These are phyloP conservation scores for Clarias batrachus DNA, from an alignment of 2,113 vertebrate species.

Conservation along the genomic window DNA sequence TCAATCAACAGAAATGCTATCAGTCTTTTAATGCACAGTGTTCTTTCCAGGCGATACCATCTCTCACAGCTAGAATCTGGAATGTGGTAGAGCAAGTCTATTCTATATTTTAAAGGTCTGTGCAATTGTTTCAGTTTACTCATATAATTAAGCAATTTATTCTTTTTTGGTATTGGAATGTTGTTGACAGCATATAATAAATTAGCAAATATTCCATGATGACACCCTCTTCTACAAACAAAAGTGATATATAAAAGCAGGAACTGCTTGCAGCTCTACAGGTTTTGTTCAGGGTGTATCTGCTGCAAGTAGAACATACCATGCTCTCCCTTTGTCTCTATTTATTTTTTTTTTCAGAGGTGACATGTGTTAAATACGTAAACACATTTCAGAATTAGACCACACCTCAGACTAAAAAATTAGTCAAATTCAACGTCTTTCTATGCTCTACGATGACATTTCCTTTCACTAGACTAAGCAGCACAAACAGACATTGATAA, in stretches of 20 bases:
- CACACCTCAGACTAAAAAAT: neutral
- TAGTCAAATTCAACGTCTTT: neutral
- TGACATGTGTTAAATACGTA: neutral
- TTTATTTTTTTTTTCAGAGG: neutral
- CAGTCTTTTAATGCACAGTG: neutral
- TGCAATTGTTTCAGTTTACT: constrained; percentile 9
- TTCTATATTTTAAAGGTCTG: neutral
- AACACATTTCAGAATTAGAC: neutral
- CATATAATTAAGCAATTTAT: constrained; percentile 22
- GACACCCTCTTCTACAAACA: neutral
- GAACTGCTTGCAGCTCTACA: neutral
- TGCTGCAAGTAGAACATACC: neutral
- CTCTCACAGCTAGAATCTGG: neutral
- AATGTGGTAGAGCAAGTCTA: neutral
- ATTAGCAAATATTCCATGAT: neutral
- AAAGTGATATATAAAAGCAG: neutral
- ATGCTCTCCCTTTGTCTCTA: neutral
- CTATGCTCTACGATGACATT: no score
- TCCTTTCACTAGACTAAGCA: no score
- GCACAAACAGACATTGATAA: neutral
- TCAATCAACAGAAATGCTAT: neutral
- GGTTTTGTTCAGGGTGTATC: neutral
- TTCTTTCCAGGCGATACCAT: neutral
- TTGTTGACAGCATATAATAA: constrained; percentile 4
- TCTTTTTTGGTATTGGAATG: constrained; percentile 1